Conservation (phyloP, 2,888 invertebrate species). For the Rhopalosiphum nymphaeae region DNA sequence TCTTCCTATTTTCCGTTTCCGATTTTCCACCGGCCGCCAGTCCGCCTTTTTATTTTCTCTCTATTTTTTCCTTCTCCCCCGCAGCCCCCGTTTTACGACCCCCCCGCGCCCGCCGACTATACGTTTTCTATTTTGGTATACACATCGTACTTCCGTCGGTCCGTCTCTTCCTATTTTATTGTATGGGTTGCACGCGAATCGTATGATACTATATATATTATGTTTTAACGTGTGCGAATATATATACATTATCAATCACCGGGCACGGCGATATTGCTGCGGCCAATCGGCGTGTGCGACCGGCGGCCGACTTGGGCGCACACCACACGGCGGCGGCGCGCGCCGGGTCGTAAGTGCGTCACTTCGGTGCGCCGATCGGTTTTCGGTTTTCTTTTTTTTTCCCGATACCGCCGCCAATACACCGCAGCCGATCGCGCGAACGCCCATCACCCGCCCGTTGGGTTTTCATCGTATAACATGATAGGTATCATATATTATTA, state of each 20-base stretch:
- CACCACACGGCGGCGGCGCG: slow-evolving; percentile 6
- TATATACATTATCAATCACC: not conserved
- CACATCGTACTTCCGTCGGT: not conserved
- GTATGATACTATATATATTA: not conserved
- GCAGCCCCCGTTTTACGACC: not conserved
- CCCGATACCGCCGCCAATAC: slow-evolving; percentile 38
- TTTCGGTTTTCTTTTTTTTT: slow-evolving; percentile 39
- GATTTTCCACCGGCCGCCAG: not conserved
- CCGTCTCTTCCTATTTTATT: not conserved
- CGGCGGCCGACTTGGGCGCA: not conserved
- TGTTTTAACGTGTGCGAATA: not conserved
- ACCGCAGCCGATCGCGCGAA: slow-evolving; percentile 11
- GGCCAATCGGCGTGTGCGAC: slow-evolving; percentile 34
- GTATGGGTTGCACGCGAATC: not conserved
- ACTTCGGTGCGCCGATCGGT: slow-evolving; percentile 35
- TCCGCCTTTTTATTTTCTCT: not conserved
- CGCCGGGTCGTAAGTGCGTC: not conserved
- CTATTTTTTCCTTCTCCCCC: slow-evolving; percentile 1
- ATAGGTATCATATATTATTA: not conserved
- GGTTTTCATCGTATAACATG: not conserved
- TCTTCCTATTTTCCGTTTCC: not conserved
- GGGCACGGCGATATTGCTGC: not conserved
- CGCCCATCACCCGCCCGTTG: not conserved
- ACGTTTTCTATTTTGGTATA: not conserved
- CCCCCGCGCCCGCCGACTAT: not conserved